Base-by-base conservation (phyloP, 2,888 invertebrate species). In the Augiades crinisus region DNA sequence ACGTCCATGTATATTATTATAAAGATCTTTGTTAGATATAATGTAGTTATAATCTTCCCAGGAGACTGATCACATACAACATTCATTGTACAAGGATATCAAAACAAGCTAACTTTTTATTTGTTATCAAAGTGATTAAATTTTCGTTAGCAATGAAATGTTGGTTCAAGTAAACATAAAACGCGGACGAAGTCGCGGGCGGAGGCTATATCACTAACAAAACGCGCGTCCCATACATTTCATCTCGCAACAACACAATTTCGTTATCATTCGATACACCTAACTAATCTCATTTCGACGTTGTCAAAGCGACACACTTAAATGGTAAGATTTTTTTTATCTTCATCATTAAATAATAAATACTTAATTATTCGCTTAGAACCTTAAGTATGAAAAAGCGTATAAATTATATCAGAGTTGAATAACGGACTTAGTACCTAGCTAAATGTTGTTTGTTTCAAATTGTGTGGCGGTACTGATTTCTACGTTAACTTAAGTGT, bases 361-460 rank as follows among this genome's bases (percentile, higher is more conserved):
- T 85, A 85, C 83, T 82, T 81, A 81, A 73, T 68, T 78, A 82
- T 40, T 67, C 81, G 79, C 81, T 84, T 82, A 84, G 80, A 78
- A 85, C 81, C 85, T 82, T 85, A 85, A 75, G 77, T 85, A 78
- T 83, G 80, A 81, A 76, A 49, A 83, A 86, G 84, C 85, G 83
- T 81, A 82, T 82, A 76, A 80, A 76, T 79, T 74, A 77, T 72
- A 50, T 41, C 50, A 41, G 49, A 43, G 43, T 43, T 52, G 56
- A 53, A 43, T 56, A 78, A 80, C 75, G 71, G 73, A 71, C 76
- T 80, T 82, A 78, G 56, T 68, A 71, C 62, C 78, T 80, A 81
- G 63, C 74, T 75, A 80, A 43, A 63, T 64, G 62, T 58, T 16
- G 17, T 45, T 49, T 22, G 33, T 19, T n/a, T 50, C 58, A 53